phyloP scores from a whole-genome alignment of 1,140 invertebrate genomes.

The Vollenhovia emeryi region DNA sequence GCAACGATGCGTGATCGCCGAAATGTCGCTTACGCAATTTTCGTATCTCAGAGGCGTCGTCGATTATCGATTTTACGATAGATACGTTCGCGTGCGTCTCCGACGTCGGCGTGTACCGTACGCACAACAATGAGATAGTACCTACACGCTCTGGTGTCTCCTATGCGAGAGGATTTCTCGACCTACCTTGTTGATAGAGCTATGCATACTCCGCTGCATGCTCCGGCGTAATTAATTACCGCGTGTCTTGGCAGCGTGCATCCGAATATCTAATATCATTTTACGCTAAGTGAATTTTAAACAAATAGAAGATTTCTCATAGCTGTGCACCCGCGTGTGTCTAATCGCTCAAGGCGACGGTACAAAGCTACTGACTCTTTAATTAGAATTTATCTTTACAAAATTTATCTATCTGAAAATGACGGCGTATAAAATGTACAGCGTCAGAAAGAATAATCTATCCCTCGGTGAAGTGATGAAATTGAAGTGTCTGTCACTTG shows the following conservation, averaged over 20 bases:
- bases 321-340: too few relatives aligned
- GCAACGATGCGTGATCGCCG: conserved; percentile 41
- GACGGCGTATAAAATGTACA: background rate
- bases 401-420: background rate
- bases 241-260: background rate
- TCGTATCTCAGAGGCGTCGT: conserved; percentile 15
- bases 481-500: background rate
- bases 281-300: background rate
- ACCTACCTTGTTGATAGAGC: background rate
- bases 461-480: background rate
- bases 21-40: conserved; percentile 15
- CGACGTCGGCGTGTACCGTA: background rate
- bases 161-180: conserved; percentile 3
- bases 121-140: background rate
- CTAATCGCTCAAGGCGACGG: background rate
- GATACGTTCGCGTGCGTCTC: background rate
- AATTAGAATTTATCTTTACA: background rate
- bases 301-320: background rate
- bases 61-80: conserved; percentile 64
- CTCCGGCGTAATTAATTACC: conserved; percentile 19
- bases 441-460: background rate
- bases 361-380: background rate
- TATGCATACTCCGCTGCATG: conserved; percentile 6
- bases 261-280: background rate
- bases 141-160: background rate